These are phyloP conservation scores for Lamproptera curius DNA, from an alignment of 2,888 invertebrate genomes.

Conservation along the genomic window DNA sequence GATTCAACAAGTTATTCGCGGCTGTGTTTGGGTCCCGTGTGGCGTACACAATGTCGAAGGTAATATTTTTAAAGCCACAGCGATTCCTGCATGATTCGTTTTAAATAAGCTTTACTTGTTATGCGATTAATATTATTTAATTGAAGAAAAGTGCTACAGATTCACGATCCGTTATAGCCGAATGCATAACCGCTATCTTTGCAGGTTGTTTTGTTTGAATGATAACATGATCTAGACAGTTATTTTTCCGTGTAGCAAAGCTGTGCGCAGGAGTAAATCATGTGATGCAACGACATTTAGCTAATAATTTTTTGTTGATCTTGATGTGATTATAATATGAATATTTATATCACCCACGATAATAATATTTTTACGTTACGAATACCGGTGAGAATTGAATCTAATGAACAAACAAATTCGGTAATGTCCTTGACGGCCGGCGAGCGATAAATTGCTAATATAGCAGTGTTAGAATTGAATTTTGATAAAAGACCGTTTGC, in stretches of 20 bases:
- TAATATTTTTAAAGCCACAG: too few species aligned
- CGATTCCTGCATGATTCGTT: too few species aligned
- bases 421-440: not conserved
- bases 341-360: not conserved
- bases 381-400: not conserved
- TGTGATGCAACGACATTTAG: not conserved
- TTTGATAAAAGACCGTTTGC: not conserved
- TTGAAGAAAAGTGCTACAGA: not conserved
- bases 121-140: too few species aligned
- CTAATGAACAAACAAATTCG: not conserved
- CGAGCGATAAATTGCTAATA: not conserved
- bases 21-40: too few species aligned
- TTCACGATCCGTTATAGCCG: not conserved
- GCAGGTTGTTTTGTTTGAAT: not conserved
- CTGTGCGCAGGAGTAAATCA: not conserved
- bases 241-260: too few species aligned
- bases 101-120: too few species aligned
- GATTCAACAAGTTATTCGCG: too few species aligned
- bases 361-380: not conserved
- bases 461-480: not conserved
- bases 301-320: not conserved
- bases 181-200: too few species aligned
- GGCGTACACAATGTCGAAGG: too few species aligned
- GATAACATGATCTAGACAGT: not conserved
- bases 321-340: not conserved